Base-by-base conservation (phyloP, 2,113 vertebrate species). In the Rhegmatorhina hoffmannsi region DNA sequence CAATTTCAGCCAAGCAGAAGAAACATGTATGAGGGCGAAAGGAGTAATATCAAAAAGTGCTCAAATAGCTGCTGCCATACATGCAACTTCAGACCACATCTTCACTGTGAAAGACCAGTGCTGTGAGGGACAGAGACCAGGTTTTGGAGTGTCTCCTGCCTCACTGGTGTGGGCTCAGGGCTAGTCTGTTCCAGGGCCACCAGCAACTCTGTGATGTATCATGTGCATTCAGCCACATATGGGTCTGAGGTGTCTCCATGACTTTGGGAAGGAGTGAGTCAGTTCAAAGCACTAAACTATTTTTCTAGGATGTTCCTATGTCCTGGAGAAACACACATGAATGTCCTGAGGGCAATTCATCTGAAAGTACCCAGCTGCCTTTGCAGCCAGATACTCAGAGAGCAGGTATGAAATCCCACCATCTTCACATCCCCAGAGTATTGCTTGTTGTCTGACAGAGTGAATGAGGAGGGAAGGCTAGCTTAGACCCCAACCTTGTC, bases 171-270 rank as follows among this genome's bases (percentile, higher is more conserved):
- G 0, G 23, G 67, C 16, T 80, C 43, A 20, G n/a, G 19, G 17
- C 28, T 31, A 9, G 28, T 31, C 62, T 56, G 33, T 36, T 50
- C 28, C 19, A 31, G 24, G 15, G 7, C 40, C 17, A 5, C 26
- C 1, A 3, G 34, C 5, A 3, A 18, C 59, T 38, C 7, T 2
- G 1, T 38, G 29, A 6, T 24, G 7, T 26, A 17, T 9, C 33
- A 38, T 17, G 10, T 24, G 10, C 33, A 34, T 14, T n/a, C 8
- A 36, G 43, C 19, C 23, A 55, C 52, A 13, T 2, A 3, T 7
- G 9, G 15, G 20, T 26, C 62, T 47, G 36, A 63, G 43, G 20
- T 26, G 15, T 40, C 28, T 56, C 44, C 28, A 13, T 11, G 28
- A 21, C 36, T 80, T 34, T 56, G 62, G 14, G 33, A 29, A 68